Percentiles rank a stretch among this genome's conserved stretches.
phyloP scores from a whole-genome alignment of 2,113 vertebrate genomes.

The Pyxicephalus adspersus region DNA sequence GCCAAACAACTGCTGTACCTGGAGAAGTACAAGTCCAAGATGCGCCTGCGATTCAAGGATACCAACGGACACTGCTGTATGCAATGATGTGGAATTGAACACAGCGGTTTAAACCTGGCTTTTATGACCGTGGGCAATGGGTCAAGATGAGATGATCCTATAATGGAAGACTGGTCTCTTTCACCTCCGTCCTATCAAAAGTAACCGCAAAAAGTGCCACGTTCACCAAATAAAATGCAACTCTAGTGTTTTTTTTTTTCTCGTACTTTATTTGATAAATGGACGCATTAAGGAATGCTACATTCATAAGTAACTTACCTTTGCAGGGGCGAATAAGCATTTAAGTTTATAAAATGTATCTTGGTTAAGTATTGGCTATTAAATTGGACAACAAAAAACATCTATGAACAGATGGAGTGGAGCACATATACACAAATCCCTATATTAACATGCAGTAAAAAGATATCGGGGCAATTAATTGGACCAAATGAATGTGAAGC shows the following conservation, averaged over 20 bases:
- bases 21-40: slow-evolving; percentile 98
- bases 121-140: slow-evolving; percentile 17
- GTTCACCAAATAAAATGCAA: slow-evolving; percentile 15
- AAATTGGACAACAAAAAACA: background rate
- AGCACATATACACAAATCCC: background rate
- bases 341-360: background rate
- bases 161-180: slow-evolving; percentile 19
- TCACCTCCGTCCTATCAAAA: slow-evolving; percentile 36
- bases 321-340: background rate
- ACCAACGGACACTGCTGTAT: slow-evolving; percentile 93
- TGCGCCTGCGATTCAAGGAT: slow-evolving; percentile 94
- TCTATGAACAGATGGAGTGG: background rate
- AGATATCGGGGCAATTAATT: slow-evolving; percentile 7
- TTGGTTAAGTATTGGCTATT: slow-evolving; percentile 1
- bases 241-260: slow-evolving; percentile 14
- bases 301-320: slow-evolving; percentile 2
- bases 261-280: slow-evolving; percentile 3
- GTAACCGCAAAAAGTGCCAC: slow-evolving; percentile 21
- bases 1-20: slow-evolving; percentile 99
- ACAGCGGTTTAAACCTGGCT: slow-evolving; percentile 63
- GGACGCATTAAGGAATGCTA: background rate
- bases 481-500: slow-evolving; percentile 41
- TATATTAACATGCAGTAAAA: background rate
- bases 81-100: slow-evolving; percentile 76
- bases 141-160: slow-evolving; percentile 6